Evolutionary conservation across 2,797 vertebrate genomes (phyloP), one percentile per base, ranked within the genome.

Genomic region (Sebastes iracundus): DNA sequence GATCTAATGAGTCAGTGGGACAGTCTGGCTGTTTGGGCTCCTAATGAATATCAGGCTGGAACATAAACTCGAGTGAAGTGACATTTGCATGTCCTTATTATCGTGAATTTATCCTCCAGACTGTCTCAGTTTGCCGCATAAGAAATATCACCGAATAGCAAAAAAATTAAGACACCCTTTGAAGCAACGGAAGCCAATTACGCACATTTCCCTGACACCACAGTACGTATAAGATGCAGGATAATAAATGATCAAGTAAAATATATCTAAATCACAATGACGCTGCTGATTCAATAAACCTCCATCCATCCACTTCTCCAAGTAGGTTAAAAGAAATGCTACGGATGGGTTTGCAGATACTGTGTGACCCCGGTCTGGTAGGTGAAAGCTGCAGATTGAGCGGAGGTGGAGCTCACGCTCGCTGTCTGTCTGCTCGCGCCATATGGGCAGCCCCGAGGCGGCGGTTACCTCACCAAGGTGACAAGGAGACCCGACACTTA

Each of bases 391-490:
- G 80, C 89, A 93, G 86, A 89, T 71, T 86, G 90, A 85, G 90
- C 2, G 82, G 73, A 86, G 90, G 80, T 87, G 87, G 81, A 84
- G 85, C 56, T 23, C 78, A 76, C 33, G 72, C 72, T 81, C 35
- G 71, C 80, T 77, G 77, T 85, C 83, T 81, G 74, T 86, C 85
- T 83, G 78, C 70, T 82, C 35, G 32, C 7, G 79, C 93, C 93
- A 94, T 94, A 92, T 94, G 94, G 91, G 38, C 55, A 20, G 88
- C 93, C 90, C 0, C 0, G 82, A 81, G 90, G 93, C 92, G n/a
- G 53, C 58, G 46, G 75, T 87, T 84, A 84, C 83, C 78, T 90
- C 88, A 84, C 56, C 89, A 89, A 93, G 88, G 90, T 88, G 90
- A 92, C 81, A 81, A 74, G 66, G 75, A 89, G 68, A 86, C 61